Percentiles rank a stretch among this genome's conserved stretches.
Evolutionary conservation across 2,113 vertebrate genomes (phyloP).

Genomic region (Promerops cafer): DNA sequence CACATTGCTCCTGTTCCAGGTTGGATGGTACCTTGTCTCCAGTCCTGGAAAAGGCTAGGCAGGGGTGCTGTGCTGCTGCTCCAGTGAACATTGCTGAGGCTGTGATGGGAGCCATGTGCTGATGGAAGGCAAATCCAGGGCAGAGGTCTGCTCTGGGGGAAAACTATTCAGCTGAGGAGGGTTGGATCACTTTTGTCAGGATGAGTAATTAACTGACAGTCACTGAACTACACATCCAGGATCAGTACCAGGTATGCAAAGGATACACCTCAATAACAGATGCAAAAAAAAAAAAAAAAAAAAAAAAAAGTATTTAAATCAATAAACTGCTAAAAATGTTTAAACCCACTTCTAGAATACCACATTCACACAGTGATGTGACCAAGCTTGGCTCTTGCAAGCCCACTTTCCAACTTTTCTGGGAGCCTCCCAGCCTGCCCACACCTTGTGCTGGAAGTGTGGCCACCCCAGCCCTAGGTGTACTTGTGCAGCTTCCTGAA

Average conservation of each 20-base stretch:
- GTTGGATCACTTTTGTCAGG: background rate
- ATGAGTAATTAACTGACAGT: background rate
- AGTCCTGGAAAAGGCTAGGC: background rate
- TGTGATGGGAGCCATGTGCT: accelerated
- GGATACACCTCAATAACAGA: background rate
- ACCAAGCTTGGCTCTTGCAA: background rate
- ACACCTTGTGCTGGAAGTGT: background rate
- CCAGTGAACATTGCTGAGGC: background rate
- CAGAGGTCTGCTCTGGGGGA: background rate
- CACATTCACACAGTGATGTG: accelerated
- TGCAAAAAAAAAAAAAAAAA: background rate
- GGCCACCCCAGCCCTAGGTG: background rate
- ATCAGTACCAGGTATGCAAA: background rate
- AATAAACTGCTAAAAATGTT: background rate
- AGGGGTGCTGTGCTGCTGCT: background rate
- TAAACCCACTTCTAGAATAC: background rate
- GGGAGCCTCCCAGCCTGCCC: background rate
- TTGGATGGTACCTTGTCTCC: background rate
- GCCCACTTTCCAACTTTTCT: background rate
- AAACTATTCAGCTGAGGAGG: background rate
- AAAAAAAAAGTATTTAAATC: background rate
- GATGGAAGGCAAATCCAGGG: background rate
- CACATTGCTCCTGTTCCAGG: background rate
- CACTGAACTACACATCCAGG: background rate
- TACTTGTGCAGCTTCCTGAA: background rate